Base-by-base conservation (phyloP, 2,113 vertebrate genomes). In the Ptilorrhoa leucosticta region DNA sequence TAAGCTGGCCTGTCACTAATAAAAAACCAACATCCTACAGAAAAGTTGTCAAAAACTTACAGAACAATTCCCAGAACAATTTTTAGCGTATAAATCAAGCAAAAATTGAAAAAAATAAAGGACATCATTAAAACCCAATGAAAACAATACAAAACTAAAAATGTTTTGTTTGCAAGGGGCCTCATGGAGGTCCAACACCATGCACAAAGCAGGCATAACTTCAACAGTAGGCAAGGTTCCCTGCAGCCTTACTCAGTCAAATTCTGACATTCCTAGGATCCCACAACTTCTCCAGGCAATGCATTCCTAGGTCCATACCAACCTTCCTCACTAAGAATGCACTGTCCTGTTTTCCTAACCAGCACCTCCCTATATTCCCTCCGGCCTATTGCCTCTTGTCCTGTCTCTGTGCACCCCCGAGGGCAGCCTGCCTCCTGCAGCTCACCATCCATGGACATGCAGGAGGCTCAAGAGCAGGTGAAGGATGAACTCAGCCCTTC, bases 391-490 rank as follows among this genome's bases (percentile, higher is more conserved):
- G 42, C 56, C 90, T 33, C 63, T 23, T 28, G 35, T 12, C 33
- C 58, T 1, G 8, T 5, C 82, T 4, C 44, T 2, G 4, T 3
- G 33, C 1, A 4, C 3, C 20, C 39, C 1, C 0, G 0, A 42
- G 39, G 8, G 42, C 39, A 48, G 28, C 47, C 57, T 19, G 60
- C 45, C 35, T 47, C 27, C 81, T 54, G 39, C 26, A 24, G 21
- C n/a, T 33, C 45, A 11, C 15, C 5, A 3, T 0, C 6, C 47
- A 7, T 0, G 5, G 35, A 28, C 47, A 15, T 0, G 0, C 0
- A 1, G 53, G 16, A 15, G 51, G 24, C 54, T 42, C 66, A 11
- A 9, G 42, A 11, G 13, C 47, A 76, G 51, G 14, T 3, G 11
- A 53, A 40, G 47, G 71, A 51, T 53, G 51, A 48, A 48, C 35